Base-by-base conservation (phyloP, 1,140 invertebrate genomes). In the Berghia stephanieae region DNA sequence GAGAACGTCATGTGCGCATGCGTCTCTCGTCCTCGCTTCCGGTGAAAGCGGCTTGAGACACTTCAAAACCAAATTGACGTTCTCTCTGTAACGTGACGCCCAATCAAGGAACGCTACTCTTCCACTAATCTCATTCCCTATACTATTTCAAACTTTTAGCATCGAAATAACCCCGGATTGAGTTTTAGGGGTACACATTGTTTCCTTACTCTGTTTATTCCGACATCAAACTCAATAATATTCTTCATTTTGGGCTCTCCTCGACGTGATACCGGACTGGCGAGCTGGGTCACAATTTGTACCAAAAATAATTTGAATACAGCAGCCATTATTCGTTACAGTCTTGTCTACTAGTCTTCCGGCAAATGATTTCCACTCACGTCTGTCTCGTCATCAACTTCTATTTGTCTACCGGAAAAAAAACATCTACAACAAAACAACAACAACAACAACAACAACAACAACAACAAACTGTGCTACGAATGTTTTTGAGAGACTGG, bases 381-480 rank as follows among this genome's bases (percentile, higher is more conserved):
- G 16, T 36, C 67, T 18, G 16, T 13, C 31, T 6, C 24, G 40
- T 36, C 24, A 10, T 36, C 67, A 38, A 16, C 67, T 36, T 36
- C 67, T 49, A 10, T n/a, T 49, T n/a, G 10, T n/a, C 46, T n/a
- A 13, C 67, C 16, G 31, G 27, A 34, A 13, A 10, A 6, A 31
- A 27, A 69, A 34, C 27, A 34, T 16, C 67, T 36, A 13, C 67
- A 69, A 40, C 27, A 10, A 69, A 40, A 69, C 27, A 69, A 16
- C 31, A 6, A 69, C 5, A 69, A 40, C 27, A 69, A 24, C 67
- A 69, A 40, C 27, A 69, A 27, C 38, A 44, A 42, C 69, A 72
- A 21, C 38, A 44, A 42, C 38, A 44, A 16, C 38, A 72, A 44
- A 27, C 21, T 21, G 5, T 46, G 43, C 13, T n/a, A 44, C 43